Base-by-base conservation (phyloP, 2,888 invertebrate genomes). In the Achlya flavicornis region DNA sequence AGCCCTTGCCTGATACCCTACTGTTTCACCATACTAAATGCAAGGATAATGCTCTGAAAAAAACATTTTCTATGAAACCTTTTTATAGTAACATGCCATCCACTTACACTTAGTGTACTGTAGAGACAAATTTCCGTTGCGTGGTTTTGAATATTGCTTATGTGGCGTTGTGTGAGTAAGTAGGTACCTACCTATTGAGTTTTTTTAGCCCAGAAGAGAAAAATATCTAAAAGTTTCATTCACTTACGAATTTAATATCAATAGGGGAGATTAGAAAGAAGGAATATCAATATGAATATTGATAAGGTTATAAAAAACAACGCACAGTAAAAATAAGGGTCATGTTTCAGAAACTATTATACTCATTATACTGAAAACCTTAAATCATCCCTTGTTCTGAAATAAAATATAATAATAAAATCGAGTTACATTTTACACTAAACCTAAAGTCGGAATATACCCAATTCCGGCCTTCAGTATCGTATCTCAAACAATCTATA, bases 1-100 rank as follows among this genome's bases (percentile, higher is more conserved):
- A 75, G 69, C 74, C 67, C 73, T 66, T 76, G 66, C 72, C 66
- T 73, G 74, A 75, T 75, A 77, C 75, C 70, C 79, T 78, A 68
- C 71, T 73, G 70, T 76, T 74, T 74, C 70, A 64, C 64, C 64
- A 71, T 67, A 66, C 62, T 71, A 72, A 73, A 76, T 68, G 75
- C 68, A 69, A 71, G 66, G 71, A 74, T 75, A 77, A 77, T 74
- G 71, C 73, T 70, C 62, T 68, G 69, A 72, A 72, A 77, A 74
- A 76, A 76, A 71, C 76, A 74, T 74, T 66, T 71, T 61, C 63
- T 62, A 61, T 63, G 63, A 66, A 68, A 73, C 75, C 72, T 75
- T 77, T 76, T 72, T 73, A 63, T 67, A 58, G 66, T 65, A 71
- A 66, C 63, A 65, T 63, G 35, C 59, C 46, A 66, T 60, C 64